These are phyloP conservation scores for Xanthorhoe designata DNA, from an alignment of 2,888 invertebrate genomes.

Conservation along the genomic window DNA sequence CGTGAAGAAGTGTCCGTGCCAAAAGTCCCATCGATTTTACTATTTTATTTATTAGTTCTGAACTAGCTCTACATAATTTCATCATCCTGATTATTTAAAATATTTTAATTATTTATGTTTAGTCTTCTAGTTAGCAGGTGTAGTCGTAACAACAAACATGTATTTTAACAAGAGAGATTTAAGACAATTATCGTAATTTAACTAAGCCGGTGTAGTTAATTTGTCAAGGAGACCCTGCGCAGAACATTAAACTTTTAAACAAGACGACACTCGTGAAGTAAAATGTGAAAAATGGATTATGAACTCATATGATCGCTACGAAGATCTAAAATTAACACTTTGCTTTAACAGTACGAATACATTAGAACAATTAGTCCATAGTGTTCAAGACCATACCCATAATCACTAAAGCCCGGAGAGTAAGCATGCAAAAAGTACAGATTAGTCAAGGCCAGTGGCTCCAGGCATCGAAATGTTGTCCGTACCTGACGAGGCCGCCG, in stretches of 20 bases:
- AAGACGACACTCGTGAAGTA: neutral
- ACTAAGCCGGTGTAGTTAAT: no score
- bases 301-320: neutral
- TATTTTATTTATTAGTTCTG: conserved; percentile 10
- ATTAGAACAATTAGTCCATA: neutral
- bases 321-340: neutral
- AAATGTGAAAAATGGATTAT: neutral
- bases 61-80: conserved; percentile 7
- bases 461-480: conserved; percentile 56
- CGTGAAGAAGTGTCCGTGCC: conserved; percentile 39
- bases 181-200: no score
- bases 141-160: no score
- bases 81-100: neutral
- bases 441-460: conserved; percentile 71
- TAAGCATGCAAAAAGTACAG: conserved; percentile 60
- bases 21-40: conserved; percentile 37
- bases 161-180: no score
- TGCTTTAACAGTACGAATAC: neutral
- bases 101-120: neutral
- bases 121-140: no score
- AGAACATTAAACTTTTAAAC: no score
- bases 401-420: conserved; percentile 59
- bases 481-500: conserved; percentile 73
- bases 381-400: conserved; percentile 60
- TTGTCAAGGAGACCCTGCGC: no score